Base-by-base conservation (phyloP, 2,888 invertebrate genomes). In the Eupithecia inturbata region DNA sequence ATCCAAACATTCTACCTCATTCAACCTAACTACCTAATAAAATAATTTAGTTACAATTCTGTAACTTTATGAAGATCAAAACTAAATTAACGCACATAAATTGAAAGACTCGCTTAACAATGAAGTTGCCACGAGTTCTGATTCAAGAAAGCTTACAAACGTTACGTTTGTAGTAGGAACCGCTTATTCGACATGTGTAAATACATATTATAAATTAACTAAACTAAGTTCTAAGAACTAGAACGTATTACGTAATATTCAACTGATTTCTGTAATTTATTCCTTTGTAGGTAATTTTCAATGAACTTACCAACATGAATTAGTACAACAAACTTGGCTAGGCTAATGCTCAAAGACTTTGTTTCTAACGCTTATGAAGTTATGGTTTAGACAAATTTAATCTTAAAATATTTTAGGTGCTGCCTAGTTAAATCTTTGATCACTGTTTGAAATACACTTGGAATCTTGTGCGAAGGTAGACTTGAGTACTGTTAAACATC, bases 401-500 rank as follows among this genome's bases (percentile, higher is more conserved):
- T 62, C 31, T 62, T 31, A 19, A 62, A 62, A 62, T 36, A 64
- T 26, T 14, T 57, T 57, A 57, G 26, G 26, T 57, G 33, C 22
- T 36, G 36, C 36, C n/a, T 64, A 64, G 36, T 31, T 62, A 62
- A 31, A 22, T 39, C 66, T 66, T 66, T 39, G 60, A 75, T 72
- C 60, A 73, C 41, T 66, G 62, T 64, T 74, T 74, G 12, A 41
- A 70, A 62, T 62, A 67, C 68, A 66, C 66, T 41, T 70, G 57
- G 60, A 53, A 22, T 71, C 60, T 67, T 64, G 53, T 67, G 75
- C 72, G 64, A 70, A 70, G 71, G 66, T 71, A 63, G 75, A 77
- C 77, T 86, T 80, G 72, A 88, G 88, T 78, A 81, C 83, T 84
- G 82, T 85, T 85, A 81, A 70, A 83, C 82, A 84, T 84, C 86